Evolutionary conservation across 2,113 vertebrate species (phyloP).

Genomic region (Tringa solitaria): DNA sequence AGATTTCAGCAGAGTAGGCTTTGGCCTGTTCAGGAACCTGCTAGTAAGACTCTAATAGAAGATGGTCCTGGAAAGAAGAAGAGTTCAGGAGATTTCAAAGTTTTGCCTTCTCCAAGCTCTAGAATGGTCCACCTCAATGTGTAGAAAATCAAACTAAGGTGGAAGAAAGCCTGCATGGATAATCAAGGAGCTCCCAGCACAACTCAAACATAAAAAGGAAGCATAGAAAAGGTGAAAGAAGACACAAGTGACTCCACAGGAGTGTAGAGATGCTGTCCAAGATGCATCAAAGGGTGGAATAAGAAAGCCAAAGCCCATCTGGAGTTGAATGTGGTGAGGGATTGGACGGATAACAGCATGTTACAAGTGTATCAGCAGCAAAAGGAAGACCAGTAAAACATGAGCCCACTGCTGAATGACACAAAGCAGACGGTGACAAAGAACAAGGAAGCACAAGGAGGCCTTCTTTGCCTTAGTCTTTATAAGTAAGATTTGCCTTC

Average conservation of each 20-base stretch:
- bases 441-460: neutral
- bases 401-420: neutral
- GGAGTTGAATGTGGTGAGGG: neutral
- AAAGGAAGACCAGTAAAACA: neutral
- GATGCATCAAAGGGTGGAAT: neutral
- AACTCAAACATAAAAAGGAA: neutral
- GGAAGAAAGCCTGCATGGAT: neutral
- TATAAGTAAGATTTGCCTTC: neutral
- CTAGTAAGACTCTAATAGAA: neutral
- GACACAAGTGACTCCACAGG: neutral
- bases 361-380: neutral
- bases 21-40: neutral
- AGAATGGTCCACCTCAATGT: neutral
- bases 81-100: neutral
- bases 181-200: neutral
- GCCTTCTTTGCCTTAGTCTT: neutral
- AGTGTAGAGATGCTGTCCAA: neutral
- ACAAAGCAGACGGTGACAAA: neutral
- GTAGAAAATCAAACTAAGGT: neutral
- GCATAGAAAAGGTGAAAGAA: neutral
- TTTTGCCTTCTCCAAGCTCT: neutral
- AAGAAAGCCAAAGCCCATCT: neutral
- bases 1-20: neutral
- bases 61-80: neutral
- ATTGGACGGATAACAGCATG: neutral